Evolutionary conservation across 2,888 invertebrate species (phyloP).

Genomic region (Notodonta ziczac): DNA sequence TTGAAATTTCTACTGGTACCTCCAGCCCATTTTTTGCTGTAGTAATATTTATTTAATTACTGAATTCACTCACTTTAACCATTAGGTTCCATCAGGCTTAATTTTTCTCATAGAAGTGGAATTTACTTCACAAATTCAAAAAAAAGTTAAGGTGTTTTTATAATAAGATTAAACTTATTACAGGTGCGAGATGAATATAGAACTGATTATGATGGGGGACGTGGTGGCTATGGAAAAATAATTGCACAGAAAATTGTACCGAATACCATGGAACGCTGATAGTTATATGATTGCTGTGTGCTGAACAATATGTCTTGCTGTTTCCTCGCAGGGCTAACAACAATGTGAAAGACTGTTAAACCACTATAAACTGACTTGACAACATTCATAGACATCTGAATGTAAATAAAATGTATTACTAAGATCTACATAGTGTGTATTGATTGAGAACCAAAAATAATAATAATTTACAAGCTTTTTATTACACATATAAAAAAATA

Average conservation of each 20-base stretch:
- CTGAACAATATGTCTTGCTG: slow-evolving; percentile 9
- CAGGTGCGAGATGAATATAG: slow-evolving; percentile 99
- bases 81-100: too few relatives aligned
- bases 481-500: slow-evolving; percentile 28
- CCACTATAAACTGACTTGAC: slow-evolving; percentile 26
- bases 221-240: slow-evolving; percentile 99
- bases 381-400: slow-evolving; percentile 47
- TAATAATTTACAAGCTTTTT: slow-evolving; percentile 13
- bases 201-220: slow-evolving; percentile 97
- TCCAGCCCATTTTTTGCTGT: too few relatives aligned
- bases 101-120: too few relatives aligned
- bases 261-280: slow-evolving; percentile 82
- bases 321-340: slow-evolving; percentile 36
- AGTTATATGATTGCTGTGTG: slow-evolving; percentile 26
- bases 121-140: too few relatives aligned
- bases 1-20: too few relatives aligned
- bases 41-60: too few relatives aligned
- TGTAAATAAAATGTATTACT: slow-evolving; percentile 33
- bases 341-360: slow-evolving; percentile 58
- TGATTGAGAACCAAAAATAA: background rate
- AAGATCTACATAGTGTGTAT: slow-evolving; percentile 13
- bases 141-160: too few relatives aligned
- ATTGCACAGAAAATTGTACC: slow-evolving; percentile 92
- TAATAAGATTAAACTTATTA: slow-evolving; percentile 29
- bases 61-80: too few relatives aligned